phyloP scores from a whole-genome alignment of 1,140 invertebrate genomes.

The Paraescarpia echinospica region DNA sequence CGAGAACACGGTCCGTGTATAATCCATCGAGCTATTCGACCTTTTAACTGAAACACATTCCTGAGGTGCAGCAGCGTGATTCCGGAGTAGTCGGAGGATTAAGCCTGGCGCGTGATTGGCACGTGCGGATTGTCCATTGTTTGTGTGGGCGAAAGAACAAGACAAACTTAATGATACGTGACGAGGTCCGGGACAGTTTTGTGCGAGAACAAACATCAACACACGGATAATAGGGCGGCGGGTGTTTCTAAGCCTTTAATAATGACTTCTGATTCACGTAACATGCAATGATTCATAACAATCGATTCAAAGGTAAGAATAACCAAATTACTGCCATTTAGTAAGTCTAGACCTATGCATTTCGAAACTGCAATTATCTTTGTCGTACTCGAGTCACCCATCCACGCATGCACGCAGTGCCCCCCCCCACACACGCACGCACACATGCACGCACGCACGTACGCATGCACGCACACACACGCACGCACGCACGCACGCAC shows the following conservation, averaged over 20 bases:
- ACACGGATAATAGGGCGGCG: background rate
- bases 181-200: background rate
- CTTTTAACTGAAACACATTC: background rate
- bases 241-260: conserved; percentile 5
- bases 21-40: background rate
- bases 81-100: background rate
- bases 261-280: background rate
- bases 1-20: background rate
- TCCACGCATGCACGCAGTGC: no score
- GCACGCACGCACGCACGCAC: no score
- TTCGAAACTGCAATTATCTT: no score
- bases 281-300: background rate
- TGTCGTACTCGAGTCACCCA: no score
- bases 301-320: background rate
- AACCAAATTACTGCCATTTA: background rate
- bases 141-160: background rate
- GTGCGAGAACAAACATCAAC: background rate
- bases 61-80: background rate
- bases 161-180: background rate
- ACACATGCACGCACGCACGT: no score
- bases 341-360: background rate
- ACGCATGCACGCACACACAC: no score
- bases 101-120: background rate
- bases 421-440: no score
- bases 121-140: background rate